phyloP scores from a whole-genome alignment of 2,888 invertebrate species.

The Agriotes lineatus region DNA sequence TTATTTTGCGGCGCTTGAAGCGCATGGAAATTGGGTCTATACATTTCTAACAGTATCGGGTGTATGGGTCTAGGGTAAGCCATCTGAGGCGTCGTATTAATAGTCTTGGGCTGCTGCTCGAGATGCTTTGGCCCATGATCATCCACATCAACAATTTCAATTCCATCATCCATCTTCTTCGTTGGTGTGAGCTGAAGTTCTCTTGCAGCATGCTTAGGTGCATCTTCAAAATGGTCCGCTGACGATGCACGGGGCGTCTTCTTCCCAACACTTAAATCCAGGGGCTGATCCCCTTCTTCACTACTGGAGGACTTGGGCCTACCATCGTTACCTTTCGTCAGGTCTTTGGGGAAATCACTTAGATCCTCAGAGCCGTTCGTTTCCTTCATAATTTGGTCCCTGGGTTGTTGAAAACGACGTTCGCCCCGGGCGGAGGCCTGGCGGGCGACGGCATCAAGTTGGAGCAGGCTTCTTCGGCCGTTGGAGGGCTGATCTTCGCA shows the following conservation, averaged over 20 bases:
- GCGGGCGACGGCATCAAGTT: constrained; percentile 77
- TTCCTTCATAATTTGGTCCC: constrained; percentile 49
- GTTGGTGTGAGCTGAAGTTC: constrained; percentile 14
- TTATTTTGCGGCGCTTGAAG: constrained; percentile 57
- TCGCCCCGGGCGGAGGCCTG: constrained; percentile 66
- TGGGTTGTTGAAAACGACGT: constrained; percentile 54
- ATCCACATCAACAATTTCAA: constrained; percentile 72
- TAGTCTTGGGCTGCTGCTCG: constrained; percentile 49
- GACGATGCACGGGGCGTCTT: constrained; percentile 40
- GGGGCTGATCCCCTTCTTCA: constrained; percentile 74
- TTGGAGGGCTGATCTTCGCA: constrained; percentile 75
- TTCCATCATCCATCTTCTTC: constrained; percentile 69
- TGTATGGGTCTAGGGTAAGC: constrained; percentile 88
- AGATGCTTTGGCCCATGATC: constrained; percentile 53
- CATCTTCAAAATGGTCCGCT: constrained; percentile 13
- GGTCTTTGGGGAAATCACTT: constrained; percentile 58
- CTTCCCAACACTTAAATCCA: constrained; percentile 78
- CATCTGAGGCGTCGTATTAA: constrained; percentile 69
- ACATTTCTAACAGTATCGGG: constrained; percentile 83
- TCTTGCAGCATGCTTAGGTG: neutral
- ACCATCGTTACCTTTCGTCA: constrained; percentile 56
- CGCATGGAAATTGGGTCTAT: constrained; percentile 72
- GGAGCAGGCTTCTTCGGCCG: constrained; percentile 72
- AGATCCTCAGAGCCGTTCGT: constrained; percentile 50
- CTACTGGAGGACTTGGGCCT: constrained; percentile 58